These are phyloP conservation scores for Parascotia fuliginaria DNA, from an alignment of 2,888 invertebrate genomes.

Conservation along the genomic window DNA sequence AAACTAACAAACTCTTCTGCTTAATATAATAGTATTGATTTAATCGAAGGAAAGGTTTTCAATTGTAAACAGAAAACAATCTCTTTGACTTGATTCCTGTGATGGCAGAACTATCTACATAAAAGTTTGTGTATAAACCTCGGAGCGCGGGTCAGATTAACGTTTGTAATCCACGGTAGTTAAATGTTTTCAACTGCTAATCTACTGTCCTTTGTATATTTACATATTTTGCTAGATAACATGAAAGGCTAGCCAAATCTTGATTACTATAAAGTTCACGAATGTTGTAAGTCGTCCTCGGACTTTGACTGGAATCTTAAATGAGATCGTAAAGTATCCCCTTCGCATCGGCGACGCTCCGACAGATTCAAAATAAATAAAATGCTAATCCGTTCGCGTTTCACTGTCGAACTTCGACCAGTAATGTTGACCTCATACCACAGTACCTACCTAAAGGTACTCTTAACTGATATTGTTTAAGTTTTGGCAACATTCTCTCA, in stretches of 20 bases:
- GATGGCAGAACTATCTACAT: too few species aligned
- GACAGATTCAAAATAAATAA: constrained; percentile 56
- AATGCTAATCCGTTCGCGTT: constrained; percentile 60
- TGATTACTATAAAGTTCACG: constrained; percentile 40
- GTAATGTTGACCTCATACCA: constrained; percentile 48
- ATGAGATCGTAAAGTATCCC: constrained; percentile 41
- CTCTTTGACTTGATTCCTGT: too few species aligned
- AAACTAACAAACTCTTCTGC: too few species aligned
- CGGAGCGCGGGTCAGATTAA: too few species aligned
- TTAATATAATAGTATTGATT: too few species aligned
- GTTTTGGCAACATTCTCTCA: constrained; percentile 14
- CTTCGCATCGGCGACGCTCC: constrained; percentile 21
- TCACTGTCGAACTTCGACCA: constrained; percentile 58
- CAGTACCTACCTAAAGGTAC: constrained; percentile 11
- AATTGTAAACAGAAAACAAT: too few species aligned
- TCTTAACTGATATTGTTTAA: constrained; percentile 41
- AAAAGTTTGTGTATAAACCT: too few species aligned
- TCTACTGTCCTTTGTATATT: too few species aligned
- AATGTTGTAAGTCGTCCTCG: constrained; percentile 42
- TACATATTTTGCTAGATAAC: not conserved
- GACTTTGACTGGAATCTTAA: constrained; percentile 44
- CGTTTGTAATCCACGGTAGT: too few species aligned
- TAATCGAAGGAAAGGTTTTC: too few species aligned
- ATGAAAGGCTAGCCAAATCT: constrained; percentile 19
- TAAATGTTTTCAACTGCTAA: too few species aligned